Conservation (phyloP, 2,888 invertebrate species). For the Camptogramma bilineatum region DNA sequence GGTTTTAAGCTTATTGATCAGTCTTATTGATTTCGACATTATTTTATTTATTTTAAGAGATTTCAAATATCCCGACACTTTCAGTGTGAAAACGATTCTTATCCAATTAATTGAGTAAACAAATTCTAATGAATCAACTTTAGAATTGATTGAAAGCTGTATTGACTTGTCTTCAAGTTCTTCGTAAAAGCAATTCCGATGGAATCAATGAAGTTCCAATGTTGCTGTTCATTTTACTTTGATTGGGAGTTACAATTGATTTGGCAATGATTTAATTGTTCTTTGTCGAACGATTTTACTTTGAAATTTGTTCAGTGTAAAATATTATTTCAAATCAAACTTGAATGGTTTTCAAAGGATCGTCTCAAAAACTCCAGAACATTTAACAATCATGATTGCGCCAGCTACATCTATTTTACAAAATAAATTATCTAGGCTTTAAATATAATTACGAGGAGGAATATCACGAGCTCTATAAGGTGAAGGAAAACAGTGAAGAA, state of each 20-base stretch:
- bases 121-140: constrained; percentile 58
- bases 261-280: constrained; percentile 41
- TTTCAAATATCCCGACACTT: constrained; percentile 10
- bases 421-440: too few relatives aligned
- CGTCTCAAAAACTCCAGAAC: not conserved
- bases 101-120: constrained; percentile 53
- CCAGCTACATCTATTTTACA: not conserved
- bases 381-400: not conserved
- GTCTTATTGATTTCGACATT: too few relatives aligned
- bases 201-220: constrained; percentile 43
- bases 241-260: constrained; percentile 44
- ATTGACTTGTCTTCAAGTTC: constrained; percentile 47
- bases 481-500: too few relatives aligned
- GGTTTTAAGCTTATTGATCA: too few relatives aligned
- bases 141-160: constrained; percentile 48
- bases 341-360: not conserved
- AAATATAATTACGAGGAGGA: too few relatives aligned
- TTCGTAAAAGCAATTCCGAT: constrained; percentile 47
- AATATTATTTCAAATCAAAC: constrained; percentile 3
- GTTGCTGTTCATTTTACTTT: constrained; percentile 53
- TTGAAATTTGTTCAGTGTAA: constrained; percentile 15
- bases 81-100: constrained; percentile 46
- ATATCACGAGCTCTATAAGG: too few relatives aligned
- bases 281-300: constrained; percentile 24
- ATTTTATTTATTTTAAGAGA: not conserved